Percentiles rank a stretch among this genome's conserved stretches.
phyloP scores from a whole-genome alignment of 2,888 invertebrate genomes.

The Furcula furcula region DNA sequence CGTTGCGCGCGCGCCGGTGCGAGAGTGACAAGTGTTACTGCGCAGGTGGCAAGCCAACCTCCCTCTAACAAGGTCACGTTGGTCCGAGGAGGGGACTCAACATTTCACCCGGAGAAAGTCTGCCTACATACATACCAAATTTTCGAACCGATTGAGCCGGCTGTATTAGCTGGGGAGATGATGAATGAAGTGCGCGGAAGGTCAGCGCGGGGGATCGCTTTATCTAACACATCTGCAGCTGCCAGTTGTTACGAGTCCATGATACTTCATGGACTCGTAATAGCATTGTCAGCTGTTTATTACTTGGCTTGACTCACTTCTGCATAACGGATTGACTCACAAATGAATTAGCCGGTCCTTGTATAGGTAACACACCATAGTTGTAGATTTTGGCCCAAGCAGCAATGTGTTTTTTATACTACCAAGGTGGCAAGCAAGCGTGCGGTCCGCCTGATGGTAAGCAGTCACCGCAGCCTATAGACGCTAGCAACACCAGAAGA shows the following conservation, averaged over 20 bases:
- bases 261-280: too few species aligned
- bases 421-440: too few species aligned
- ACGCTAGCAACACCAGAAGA: too few species aligned
- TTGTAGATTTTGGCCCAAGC: too few species aligned
- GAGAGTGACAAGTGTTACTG: constrained; percentile 71
- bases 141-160: constrained; percentile 73
- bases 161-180: constrained; percentile 49
- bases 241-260: constrained; percentile 9
- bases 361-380: too few species aligned
- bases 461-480: too few species aligned
- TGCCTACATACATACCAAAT: constrained; percentile 81
- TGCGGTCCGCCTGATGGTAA: too few species aligned
- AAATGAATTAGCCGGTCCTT: too few species aligned
- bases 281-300: too few species aligned
- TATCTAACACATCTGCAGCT: constrained; percentile 14
- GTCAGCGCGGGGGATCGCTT: constrained; percentile 33
- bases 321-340: too few species aligned
- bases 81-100: constrained; percentile 65
- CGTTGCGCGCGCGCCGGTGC: constrained; percentile 68
- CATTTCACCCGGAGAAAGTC: constrained; percentile 79
- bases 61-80: constrained; percentile 80
- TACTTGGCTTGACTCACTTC: too few species aligned
- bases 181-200: constrained; percentile 54
- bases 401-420: too few species aligned
- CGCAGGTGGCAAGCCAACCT: constrained; percentile 72